Evolutionary conservation across 2,888 invertebrate genomes (phyloP), one percentile per base, ranked within the genome.

Genomic region (Limnephilus lunatus): DNA sequence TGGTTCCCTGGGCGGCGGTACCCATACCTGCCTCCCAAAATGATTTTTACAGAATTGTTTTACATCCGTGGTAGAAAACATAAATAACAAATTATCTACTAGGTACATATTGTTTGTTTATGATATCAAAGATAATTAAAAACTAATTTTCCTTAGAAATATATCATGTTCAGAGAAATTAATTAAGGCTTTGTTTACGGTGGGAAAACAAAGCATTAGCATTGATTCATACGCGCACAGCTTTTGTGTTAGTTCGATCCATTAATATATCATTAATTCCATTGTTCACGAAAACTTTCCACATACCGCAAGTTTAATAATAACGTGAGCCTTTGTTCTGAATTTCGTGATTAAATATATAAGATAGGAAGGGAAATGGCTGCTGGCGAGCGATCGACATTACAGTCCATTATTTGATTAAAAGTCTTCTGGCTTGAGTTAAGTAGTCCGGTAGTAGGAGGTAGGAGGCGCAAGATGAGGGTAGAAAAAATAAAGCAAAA

Each of bases 361-460:
- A 35, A 86, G 81, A 87, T 53, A 86, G 90, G 35, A 83, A 90
- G 90, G n/a, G 32, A 90, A 92, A 90, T 85, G 90, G 90, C 81
- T 81, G 90, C 85, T 86, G 85, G 90, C 90, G 48, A 92, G 90
- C 90, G 92, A 90, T 92, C 86, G 81, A 87, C 93, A 92, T 93
- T 93, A 92, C 91, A 92, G 92, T 93, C 93, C 93, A 93, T 93
- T 93, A 93, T 93, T 92, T 92, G 93, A 93, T 93, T 93, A 93
- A 93, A 93, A 93, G 92, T 93, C 92, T 93, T 91, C 87, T 53
- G 90, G 92, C 92, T n/a, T 80, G 89, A 91, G 86, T 91, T 93
- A 93, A 93, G 93, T 92, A 93, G 91, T 88, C 89, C 53, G 35
- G 85, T 68, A 9, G 91, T 92, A 91, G 91, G 91, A 91, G 90